These are phyloP conservation scores for Schizothorax lantsangensis DNA, from an alignment of 2,797 vertebrate species.

Conservation along the genomic window DNA sequence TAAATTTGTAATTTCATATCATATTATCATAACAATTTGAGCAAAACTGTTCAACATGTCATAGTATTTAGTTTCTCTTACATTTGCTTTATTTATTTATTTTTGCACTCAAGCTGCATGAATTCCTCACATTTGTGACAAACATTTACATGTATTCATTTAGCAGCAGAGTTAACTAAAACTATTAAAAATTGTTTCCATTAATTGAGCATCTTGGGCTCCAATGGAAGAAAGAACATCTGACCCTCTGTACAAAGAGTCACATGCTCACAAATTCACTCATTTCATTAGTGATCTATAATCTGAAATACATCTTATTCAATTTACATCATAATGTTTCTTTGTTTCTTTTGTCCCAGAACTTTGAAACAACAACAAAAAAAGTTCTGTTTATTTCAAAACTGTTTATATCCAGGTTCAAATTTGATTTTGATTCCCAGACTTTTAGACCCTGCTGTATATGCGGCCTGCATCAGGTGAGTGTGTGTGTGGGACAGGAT, in stretches of 20 bases:
- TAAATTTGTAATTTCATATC: background rate
- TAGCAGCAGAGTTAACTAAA: background rate
- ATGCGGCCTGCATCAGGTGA: background rate
- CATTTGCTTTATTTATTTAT: background rate
- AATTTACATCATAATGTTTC: background rate
- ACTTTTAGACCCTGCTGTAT: background rate
- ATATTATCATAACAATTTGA: background rate
- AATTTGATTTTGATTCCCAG: slow-evolving; percentile 1
- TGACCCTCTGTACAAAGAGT: slow-evolving; percentile 17
- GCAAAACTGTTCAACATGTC: background rate
- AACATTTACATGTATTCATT: background rate
- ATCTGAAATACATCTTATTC: background rate
- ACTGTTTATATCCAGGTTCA: background rate
- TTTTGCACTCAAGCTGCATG: background rate
- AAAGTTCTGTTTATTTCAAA: background rate
- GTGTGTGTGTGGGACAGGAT: slow-evolving; percentile 58
- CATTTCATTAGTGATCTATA: slow-evolving; percentile 5
- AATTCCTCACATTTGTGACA: background rate
- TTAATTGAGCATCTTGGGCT: background rate
- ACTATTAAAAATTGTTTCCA: background rate
- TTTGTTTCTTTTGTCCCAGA: background rate
- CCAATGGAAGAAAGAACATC: slow-evolving; percentile 2
- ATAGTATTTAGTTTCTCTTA: background rate
- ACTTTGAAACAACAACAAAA: background rate
- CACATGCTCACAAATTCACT: slow-evolving; percentile 26